Conservation (phyloP, 2,888 invertebrate species). For the Smittia aterrima region DNA sequence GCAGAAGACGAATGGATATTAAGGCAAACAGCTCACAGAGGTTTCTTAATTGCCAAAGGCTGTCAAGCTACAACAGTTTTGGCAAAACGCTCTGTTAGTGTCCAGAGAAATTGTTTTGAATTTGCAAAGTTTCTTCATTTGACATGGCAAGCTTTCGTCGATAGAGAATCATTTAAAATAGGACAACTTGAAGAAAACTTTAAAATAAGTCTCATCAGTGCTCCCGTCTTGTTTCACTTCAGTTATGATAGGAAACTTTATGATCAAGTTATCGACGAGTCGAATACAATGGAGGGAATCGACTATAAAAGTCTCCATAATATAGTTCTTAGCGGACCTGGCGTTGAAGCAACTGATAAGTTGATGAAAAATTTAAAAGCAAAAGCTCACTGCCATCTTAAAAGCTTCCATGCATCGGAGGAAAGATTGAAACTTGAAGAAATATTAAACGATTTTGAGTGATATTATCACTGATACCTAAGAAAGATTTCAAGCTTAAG, state of each 20-base stretch:
- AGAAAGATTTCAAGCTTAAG: too few species aligned
- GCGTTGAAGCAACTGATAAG: neutral
- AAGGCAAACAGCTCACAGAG: neutral
- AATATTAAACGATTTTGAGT: neutral
- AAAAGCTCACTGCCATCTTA: neutral
- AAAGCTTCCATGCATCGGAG: neutral
- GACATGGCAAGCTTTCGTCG: neutral
- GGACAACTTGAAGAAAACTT: neutral
- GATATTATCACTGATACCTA: neutral
- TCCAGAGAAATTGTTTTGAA: neutral
- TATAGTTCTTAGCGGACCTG: neutral
- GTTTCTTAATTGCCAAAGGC: neutral
- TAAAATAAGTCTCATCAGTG: neutral
- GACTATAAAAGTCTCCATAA: neutral
- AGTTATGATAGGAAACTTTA: neutral
- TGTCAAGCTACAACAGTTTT: neutral
- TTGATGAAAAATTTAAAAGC: neutral
- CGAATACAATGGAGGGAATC: neutral
- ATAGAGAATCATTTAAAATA: neutral
- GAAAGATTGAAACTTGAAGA: neutral
- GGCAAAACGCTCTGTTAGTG: neutral
- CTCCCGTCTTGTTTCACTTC: neutral
- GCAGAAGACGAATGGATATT: slow-evolving; percentile 13
- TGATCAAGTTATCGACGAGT: neutral
- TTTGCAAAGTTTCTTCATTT: neutral